Base-by-base conservation (phyloP, 37 sponge, comb jelly and placozoan genomes). In the Halisarca cf. caerulea region DNA sequence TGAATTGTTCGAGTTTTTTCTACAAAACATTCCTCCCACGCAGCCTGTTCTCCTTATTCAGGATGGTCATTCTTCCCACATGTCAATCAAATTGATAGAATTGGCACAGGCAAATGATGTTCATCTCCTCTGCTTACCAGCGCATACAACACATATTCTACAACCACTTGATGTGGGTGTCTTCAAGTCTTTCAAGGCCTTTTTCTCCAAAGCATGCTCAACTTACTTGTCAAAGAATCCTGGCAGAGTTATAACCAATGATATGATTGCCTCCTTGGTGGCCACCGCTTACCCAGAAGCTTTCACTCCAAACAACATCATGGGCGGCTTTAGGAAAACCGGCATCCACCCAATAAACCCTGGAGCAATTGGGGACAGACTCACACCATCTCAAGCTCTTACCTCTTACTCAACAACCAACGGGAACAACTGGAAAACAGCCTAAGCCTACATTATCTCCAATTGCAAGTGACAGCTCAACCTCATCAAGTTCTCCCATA, bases 131-230 rank as follows among this genome's bases (percentile, higher is more conserved):
- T 87, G 88, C 35, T 40, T 91, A 0, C 92, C 92, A 24, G 42
- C 92, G 0, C 92, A 91, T 61, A 88, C 88, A 14, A 78, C 85
- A 0, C 88, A 88, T 42, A 83, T 87, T 39, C 82, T 91, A 0
- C 92, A 91, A 82, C 88, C 86, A 21, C 40, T 91, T 15, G 88
- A 88, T 88, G 88, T 91, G 0, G 83, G 88, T 9, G 85, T 87
- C n/a, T 88, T 91, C 59, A 91, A 86, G 70, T 88, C 92, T 0
- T 85, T 90, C 38, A 86, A 86, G 59, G 32, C 70, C 32, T 38
- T 79, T 25, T 90, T 86, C 61, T 51, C 47, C 54, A 90, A 86
- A 40, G 91, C 86, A 2, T 87, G 88, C 37, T 35, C 24, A 27
- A 80, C 81, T 11, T 87, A 82, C 43, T 57, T 87, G 42, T 39